Percentiles rank a stretch among this genome's conserved stretches.
Conservation (phyloP, 2,888 invertebrate species). For the Hydrotaea diabolus region DNA sequence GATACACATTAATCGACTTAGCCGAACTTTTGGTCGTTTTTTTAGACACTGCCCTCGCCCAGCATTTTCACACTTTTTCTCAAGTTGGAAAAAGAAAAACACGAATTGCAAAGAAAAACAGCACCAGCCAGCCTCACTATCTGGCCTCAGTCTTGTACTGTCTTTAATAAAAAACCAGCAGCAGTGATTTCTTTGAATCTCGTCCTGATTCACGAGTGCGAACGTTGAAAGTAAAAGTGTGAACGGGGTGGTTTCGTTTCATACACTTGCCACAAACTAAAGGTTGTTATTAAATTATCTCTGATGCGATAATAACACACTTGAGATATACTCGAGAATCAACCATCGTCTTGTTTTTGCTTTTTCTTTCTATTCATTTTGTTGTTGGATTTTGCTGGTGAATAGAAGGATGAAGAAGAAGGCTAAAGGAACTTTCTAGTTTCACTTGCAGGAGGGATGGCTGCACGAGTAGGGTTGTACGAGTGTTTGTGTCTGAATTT, state of each 20-base stretch:
- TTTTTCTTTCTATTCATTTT: constrained; percentile 36
- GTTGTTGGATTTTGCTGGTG: constrained; percentile 25
- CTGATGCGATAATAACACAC: constrained; percentile 78
- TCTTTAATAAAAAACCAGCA: not conserved
- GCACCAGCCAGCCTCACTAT: not conserved
- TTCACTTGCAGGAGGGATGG: not conserved
- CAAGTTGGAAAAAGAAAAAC: constrained; percentile 6
- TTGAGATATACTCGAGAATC: constrained; percentile 70
- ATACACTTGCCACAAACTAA: constrained; percentile 48
- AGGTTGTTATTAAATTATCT: constrained; percentile 78
- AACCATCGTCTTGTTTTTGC: constrained; percentile 52
- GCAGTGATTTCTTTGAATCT: constrained; percentile 1
- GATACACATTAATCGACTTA: no score
- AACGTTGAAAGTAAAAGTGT: not conserved
- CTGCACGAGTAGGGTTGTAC: not conserved
- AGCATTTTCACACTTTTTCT: not conserved
- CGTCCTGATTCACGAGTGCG: not conserved
- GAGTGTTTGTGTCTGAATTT: constrained; percentile 48
- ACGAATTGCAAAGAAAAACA: not conserved
- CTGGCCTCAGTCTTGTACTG: no score
- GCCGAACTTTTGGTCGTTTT: no score
- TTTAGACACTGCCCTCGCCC: no score
- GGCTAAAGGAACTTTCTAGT: constrained; percentile 42
- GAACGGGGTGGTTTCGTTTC: not conserved
- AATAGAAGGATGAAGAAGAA: constrained; percentile 38